phyloP scores from a whole-genome alignment of 2,113 vertebrate species.

The Burhinus bistriatus region DNA sequence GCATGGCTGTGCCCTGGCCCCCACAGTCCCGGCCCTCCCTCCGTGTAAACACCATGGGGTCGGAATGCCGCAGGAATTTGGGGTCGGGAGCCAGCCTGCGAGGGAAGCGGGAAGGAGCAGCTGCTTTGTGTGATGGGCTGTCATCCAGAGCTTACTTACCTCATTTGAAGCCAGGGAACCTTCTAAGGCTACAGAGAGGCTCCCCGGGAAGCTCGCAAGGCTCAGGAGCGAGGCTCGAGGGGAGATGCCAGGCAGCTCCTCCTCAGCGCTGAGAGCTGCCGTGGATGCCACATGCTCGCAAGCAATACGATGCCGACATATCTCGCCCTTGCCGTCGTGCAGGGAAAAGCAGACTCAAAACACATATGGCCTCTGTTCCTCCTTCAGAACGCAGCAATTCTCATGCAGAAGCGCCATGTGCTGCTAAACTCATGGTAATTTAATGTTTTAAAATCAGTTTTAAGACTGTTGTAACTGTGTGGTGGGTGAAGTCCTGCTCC shows the following conservation, averaged over 20 bases:
- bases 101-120: conserved; percentile 10
- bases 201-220: neutral
- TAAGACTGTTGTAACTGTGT: neutral
- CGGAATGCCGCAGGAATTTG: neutral
- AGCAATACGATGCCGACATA: neutral
- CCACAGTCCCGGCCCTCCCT: neutral
- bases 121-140: neutral
- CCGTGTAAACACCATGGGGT: neutral
- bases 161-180: neutral
- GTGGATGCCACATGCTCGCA: neutral
- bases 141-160: conserved; percentile 1
- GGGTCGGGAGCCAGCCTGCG: neutral
- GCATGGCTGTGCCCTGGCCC: neutral
- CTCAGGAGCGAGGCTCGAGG: neutral
- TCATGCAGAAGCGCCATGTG: neutral
- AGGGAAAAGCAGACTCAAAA: neutral
- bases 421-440: neutral
- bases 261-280: neutral
- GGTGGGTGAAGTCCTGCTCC: neutral
- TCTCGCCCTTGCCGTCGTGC: neutral
- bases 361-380: neutral
- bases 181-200: conserved; percentile 23
- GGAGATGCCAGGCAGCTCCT: neutral
- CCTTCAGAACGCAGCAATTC: neutral
- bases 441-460: neutral